Evolutionary conservation across 2,113 vertebrate genomes (phyloP), one percentile per base, ranked within the genome.

Genomic region (Ageneiosus marmoratus): DNA sequence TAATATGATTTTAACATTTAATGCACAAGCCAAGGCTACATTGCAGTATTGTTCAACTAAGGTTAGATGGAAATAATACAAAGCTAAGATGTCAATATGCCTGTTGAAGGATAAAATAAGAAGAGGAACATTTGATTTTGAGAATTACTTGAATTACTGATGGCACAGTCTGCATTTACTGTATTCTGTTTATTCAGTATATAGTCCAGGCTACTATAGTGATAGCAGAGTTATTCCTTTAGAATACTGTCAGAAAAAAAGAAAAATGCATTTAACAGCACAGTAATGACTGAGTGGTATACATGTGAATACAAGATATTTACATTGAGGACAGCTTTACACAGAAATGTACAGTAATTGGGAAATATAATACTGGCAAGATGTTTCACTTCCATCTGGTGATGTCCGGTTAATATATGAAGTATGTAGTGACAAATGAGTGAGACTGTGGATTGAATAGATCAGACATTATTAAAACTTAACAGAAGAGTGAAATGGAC

Each of bases 201-300:
- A 8, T 53, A 16, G 18, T 69, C 20, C 58, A 60, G 8, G 6
- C 5, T 50, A 12, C 22, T 11, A 37, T 51, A 5, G 5, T 13
- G 48, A 32, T 73, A 63, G 12, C 50, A 0, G 5, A 37, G 29
- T 24, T 18, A 55, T 9, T 55, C 34, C 44, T 20, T 67, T 60
- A 55, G 67, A 80, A 83, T 81, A 83, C 85, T 86, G 85, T 60
- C 32, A 70, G 32, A 18, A 79, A 82, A 82, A 20, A 82, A 58
- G 29, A 62, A 76, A 80, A 34, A 15, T 77, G 22, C 37, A 56
- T 56, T 56, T 69, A 32, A 62, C 34, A 18, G 27, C 5, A 80
- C 2, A 50, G 20, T 8, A 76, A 37, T 70, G 72, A 20, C 12
- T 53, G 6, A 34, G 53, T 37, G 56, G 1, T 65, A 55, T 20